These are phyloP conservation scores for Enteromius treurensis DNA, from an alignment of 2,797 vertebrate genomes.

Conservation along the genomic window DNA sequence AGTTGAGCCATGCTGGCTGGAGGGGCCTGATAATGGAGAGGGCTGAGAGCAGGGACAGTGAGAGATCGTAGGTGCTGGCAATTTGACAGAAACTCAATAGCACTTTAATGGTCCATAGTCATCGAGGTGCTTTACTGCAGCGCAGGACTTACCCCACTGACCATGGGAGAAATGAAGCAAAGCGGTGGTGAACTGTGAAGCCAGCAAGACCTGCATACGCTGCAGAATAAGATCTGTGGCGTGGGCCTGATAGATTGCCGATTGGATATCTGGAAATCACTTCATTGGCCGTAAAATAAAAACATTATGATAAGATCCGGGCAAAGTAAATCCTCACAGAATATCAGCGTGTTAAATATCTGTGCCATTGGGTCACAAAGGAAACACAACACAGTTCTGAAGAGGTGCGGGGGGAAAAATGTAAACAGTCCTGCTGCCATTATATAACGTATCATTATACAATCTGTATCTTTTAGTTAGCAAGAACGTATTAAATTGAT, in stretches of 20 bases:
- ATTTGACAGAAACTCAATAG: slow-evolving; percentile 80
- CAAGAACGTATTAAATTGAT: neutral
- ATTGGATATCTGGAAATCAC: slow-evolving; percentile 47
- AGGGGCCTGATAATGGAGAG: slow-evolving; percentile 44
- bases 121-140: slow-evolving; percentile 67
- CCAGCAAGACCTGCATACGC: slow-evolving; percentile 48
- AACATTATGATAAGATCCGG: slow-evolving; percentile 50
- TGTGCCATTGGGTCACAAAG: slow-evolving; percentile 19
- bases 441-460: neutral
- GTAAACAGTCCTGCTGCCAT: neutral
- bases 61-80: slow-evolving; percentile 70
- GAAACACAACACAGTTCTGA: neutral
- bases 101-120: slow-evolving; percentile 77
- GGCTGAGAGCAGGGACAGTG: slow-evolving; percentile 68
- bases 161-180: slow-evolving; percentile 67
- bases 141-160: slow-evolving; percentile 68
- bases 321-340: slow-evolving; percentile 35
- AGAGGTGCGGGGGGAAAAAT: neutral
- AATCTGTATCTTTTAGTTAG: neutral
- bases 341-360: slow-evolving; percentile 4
- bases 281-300: slow-evolving; percentile 45
- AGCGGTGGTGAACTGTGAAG: slow-evolving; percentile 59
- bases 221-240: slow-evolving; percentile 44
- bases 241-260: slow-evolving; percentile 33
- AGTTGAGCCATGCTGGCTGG: slow-evolving; percentile 37